Evolutionary conservation across 1,140 invertebrate species (phyloP).

Genomic region (Caenorhabditis briggsae): DNA sequence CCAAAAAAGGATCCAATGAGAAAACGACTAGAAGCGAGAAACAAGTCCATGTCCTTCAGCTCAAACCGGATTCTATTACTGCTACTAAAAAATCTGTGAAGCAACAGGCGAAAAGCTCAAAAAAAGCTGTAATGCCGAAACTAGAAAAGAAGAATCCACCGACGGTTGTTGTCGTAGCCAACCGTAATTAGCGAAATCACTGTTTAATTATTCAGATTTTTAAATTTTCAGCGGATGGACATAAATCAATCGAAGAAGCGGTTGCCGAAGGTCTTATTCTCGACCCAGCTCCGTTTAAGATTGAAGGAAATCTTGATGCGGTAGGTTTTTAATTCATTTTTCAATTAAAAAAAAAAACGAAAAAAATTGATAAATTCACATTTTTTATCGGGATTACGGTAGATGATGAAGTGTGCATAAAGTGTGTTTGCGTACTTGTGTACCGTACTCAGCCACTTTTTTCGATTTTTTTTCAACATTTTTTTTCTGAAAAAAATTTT

Average conservation of each 20-base stretch:
- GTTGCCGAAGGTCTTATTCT: slow-evolving; percentile 26
- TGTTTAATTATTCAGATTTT: background rate
- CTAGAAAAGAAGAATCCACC: background rate
- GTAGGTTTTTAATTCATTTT: background rate
- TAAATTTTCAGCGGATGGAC: slow-evolving; percentile 5
- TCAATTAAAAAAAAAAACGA: background rate
- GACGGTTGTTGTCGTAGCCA: background rate
- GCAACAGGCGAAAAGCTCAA: background rate
- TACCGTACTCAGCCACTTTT: background rate
- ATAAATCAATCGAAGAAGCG: slow-evolving; percentile 27
- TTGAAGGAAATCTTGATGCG: slow-evolving; percentile 13
- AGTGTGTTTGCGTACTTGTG: background rate
- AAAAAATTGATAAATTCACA: background rate
- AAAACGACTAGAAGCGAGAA: background rate
- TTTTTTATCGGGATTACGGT: background rate
- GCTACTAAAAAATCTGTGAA: background rate
- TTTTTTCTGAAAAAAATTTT: background rate
- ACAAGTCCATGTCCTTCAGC: background rate
- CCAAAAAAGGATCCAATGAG: background rate
- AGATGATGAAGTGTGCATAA: background rate
- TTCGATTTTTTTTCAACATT: background rate
- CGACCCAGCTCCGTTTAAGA: background rate
- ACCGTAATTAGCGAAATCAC: background rate
- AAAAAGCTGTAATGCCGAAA: background rate
- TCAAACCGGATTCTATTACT: background rate